Conservation (phyloP, 2,888 invertebrate species). For the Brenthis daphne region DNA sequence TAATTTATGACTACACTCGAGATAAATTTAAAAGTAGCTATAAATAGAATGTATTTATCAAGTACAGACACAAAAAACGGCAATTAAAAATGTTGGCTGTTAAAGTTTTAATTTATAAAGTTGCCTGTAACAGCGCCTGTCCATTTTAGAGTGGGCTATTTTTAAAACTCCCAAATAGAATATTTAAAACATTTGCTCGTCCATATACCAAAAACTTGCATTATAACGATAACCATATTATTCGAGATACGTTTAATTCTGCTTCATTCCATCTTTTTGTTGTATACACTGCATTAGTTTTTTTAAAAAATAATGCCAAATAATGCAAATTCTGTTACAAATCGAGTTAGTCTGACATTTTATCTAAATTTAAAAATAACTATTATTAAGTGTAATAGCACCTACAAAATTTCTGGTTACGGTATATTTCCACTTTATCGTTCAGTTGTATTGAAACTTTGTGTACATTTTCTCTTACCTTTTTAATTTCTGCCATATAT, state of each 20-base stretch:
- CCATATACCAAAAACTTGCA: slow-evolving; percentile 31
- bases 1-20: slow-evolving; percentile 25
- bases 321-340: not conserved
- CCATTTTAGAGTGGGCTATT: slow-evolving; percentile 40
- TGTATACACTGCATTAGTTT: not conserved
- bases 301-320: not conserved
- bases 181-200: slow-evolving; percentile 39
- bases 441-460: too few species aligned
- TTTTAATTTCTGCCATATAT: too few species aligned
- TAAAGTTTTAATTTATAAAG: slow-evolving; percentile 42
- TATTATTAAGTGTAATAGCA: too few species aligned
- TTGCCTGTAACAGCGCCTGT: slow-evolving; percentile 38
- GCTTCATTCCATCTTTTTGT: slow-evolving; percentile 1
- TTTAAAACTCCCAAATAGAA: slow-evolving; percentile 41
- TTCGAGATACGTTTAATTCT: slow-evolving; percentile 4
- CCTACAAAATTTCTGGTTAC: too few species aligned
- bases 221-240: slow-evolving; percentile 19
- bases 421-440: too few species aligned
- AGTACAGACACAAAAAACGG: slow-evolving; percentile 36
- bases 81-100: slow-evolving; percentile 38
- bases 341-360: too few species aligned
- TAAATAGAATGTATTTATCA: slow-evolving; percentile 32
- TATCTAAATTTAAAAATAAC: too few species aligned
- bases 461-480: too few species aligned
- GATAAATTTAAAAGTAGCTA: slow-evolving; percentile 28